Percentiles rank a stretch among this genome's conserved stretches.
These are phyloP conservation scores for human DNA, from an alignment of 2,113 vertebrate genomes.

Conservation along the genomic window GRCh38 chr13:100994001-100994500, in stretches of 20 bases:
- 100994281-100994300: background rate
- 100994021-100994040: background rate
- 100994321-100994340: background rate
- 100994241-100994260: background rate
- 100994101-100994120: background rate
- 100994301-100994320: background rate
- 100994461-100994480: background rate
- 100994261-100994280: background rate
- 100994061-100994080: background rate
- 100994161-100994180: background rate
- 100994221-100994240: background rate
- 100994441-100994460: background rate
- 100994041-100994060: background rate
- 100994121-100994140: background rate
- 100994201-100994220: background rate
- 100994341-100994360: background rate
- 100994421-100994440: background rate
- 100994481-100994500: background rate
- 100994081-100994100: background rate
- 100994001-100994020: background rate
- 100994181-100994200: background rate
- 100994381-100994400: background rate
- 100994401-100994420: background rate
- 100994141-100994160: background rate
- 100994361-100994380: background rate